A percentile compares a stretch with the other conserved stretches of the same genome.
Evolutionary conservation across 64 coral and sea anemone species (phyloP).

Genomic region (Stylophora pistillata): DNA sequence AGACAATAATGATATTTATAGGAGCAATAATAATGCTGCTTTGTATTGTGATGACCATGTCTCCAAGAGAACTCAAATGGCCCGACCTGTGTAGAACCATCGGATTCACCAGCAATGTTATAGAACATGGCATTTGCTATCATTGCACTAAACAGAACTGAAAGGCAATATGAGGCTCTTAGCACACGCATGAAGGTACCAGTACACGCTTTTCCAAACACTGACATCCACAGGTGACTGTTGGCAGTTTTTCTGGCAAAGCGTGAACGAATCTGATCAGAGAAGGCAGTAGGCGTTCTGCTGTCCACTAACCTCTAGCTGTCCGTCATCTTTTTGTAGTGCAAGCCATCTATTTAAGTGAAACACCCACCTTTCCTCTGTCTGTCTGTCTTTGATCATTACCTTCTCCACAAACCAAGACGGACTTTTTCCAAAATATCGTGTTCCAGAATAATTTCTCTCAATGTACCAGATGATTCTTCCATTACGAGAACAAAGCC

Average conservation of each 20-base stretch:
- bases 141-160: conserved; percentile 27
- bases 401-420: conserved; percentile 43
- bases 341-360: conserved; percentile 52
- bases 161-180: conserved; percentile 35
- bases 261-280: conserved; percentile 5
- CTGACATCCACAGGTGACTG: conserved; percentile 60
- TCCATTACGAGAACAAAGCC: background rate
- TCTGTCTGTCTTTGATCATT: conserved; percentile 35
- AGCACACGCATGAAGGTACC: conserved; percentile 47
- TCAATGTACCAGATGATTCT: background rate
- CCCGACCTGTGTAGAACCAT: conserved; percentile 15
- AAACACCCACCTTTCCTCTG: conserved; percentile 24
- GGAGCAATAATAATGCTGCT: conserved; percentile 16
- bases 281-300: background rate
- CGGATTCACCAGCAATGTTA: background rate
- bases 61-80: conserved; percentile 40
- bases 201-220: conserved; percentile 38
- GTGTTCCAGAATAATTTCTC: conserved; percentile 2
- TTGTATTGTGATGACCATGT: conserved; percentile 42
- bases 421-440: conserved; percentile 27
- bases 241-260: conserved; percentile 40
- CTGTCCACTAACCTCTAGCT: conserved; percentile 34
- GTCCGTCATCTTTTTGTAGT: conserved; percentile 21
- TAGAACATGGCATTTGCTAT: conserved; percentile 55
- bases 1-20: conserved; percentile 52